These are phyloP conservation scores for Pachypeltis micranthus DNA, from an alignment of 1,140 invertebrate species.

Conservation along the genomic window DNA sequence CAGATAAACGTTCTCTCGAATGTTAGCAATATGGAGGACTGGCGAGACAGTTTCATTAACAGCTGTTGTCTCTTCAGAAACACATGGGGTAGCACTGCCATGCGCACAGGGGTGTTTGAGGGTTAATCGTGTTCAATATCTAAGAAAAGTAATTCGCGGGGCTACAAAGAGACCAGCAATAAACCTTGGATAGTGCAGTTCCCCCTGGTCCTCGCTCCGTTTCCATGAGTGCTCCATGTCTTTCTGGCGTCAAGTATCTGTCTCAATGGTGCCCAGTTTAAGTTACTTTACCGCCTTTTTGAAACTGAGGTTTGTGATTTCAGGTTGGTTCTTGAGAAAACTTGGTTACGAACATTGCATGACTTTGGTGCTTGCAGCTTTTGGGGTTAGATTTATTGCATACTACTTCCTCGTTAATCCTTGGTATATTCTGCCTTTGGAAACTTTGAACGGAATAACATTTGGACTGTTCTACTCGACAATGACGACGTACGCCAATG, in stretches of 20 bases:
- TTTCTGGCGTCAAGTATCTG: neutral
- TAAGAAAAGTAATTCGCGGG: too few species aligned
- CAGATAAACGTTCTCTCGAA: too few species aligned
- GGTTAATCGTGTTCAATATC: too few species aligned
- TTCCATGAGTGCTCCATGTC: neutral
- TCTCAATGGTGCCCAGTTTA: neutral
- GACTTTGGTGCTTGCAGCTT: conserved; percentile 35
- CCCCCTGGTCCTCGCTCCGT: too few species aligned
- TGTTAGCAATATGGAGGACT: too few species aligned
- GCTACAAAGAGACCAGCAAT: too few species aligned
- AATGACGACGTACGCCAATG: conserved; percentile 39
- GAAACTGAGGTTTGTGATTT: conserved; percentile 36
- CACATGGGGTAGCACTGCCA: too few species aligned
- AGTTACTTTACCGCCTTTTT: neutral
- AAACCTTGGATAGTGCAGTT: too few species aligned
- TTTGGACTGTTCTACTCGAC: conserved; percentile 43
- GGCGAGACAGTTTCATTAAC: too few species aligned
- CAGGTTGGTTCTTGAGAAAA: conserved; percentile 38
- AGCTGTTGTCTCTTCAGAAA: too few species aligned
- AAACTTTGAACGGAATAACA: conserved; percentile 40
- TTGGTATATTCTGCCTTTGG: conserved; percentile 40
- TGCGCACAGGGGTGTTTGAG: too few species aligned
- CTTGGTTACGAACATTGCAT: conserved; percentile 38
- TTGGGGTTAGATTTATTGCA: conserved; percentile 37
- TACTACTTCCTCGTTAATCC: conserved; percentile 40